Evolutionary conservation across 2,888 invertebrate genomes (phyloP), one percentile per base, ranked within the genome.

Genomic region (Asteroscopus sphinx): DNA sequence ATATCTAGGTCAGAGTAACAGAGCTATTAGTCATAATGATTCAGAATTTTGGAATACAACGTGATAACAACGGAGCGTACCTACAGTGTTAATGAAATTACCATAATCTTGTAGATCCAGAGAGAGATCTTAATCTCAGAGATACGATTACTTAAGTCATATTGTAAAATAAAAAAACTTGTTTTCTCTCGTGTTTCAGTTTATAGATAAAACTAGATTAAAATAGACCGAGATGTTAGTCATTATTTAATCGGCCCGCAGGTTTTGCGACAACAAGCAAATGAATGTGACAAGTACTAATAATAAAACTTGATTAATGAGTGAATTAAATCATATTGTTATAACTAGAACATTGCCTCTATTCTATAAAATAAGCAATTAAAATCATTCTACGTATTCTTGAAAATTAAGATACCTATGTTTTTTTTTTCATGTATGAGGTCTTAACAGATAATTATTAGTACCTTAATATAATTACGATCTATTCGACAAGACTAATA

Each of bases 21-120:
- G n/a, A n/a, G n/a, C n/a, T n/a, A n/a, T 58, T 46, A 52, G 51
- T 58, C 57, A 52, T 33, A 12, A 33, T 33, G 13, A 8, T 36
- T 44, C 8, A 44, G 12, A 28, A 16, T 48, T 21, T 21, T 17
- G 7, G 32, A 17, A 30, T 17, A 17, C 12, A 11, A 12, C 13
- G 25, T 26, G 39, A 48, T 48, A 46, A 36, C 15, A 6, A 15
- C 11, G 8, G 11, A 37, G 17, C 25, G 9, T 16, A 35, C 5
- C 11, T 16, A 35, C 5, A 35, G 28, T 26, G 15, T 33, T 33
- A 16, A 40, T 53, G 21, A 53, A 51, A 25, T 17, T 12, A 26
- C 13, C 15, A n/a, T 16, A 32, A 39, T 30, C 39, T 16, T 47
- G n/a, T n/a, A 16, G 6, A 17, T 5, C n/a, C 5, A 21, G 8